Evolutionary conservation across 1,140 invertebrate species (phyloP).

Genomic region (Homarus americanus): DNA sequence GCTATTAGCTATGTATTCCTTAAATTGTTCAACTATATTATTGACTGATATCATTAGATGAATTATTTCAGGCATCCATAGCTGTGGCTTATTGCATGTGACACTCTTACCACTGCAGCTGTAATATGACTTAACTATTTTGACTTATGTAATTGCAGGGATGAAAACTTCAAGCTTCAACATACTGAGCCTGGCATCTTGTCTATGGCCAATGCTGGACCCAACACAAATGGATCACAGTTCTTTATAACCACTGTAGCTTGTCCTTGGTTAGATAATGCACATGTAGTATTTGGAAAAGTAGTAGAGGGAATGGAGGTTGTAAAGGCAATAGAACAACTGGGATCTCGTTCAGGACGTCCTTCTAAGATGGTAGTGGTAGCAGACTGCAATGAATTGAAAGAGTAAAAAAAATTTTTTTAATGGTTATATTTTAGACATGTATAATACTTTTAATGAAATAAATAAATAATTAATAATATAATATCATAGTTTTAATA

Average conservation of each 20-base stretch:
- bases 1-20: too few species aligned
- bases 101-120: too few species aligned
- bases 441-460: too few species aligned
- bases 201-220: conserved; percentile 97
- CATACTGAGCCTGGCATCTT: conserved; percentile 94
- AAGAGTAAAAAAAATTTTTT: conserved; percentile 32
- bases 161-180: conserved; percentile 97
- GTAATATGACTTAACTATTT: too few species aligned
- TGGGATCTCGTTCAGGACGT: conserved; percentile 54
- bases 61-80: too few species aligned
- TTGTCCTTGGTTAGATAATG: conserved; percentile 94
- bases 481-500: too few species aligned
- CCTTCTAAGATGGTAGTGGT: conserved; percentile 41
- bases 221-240: conserved; percentile 97
- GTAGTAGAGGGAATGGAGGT: conserved; percentile 98
- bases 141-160: too few species aligned
- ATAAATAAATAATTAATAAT: too few species aligned
- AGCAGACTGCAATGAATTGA: conserved; percentile 60
- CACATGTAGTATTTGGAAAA: conserved; percentile 97
- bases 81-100: too few species aligned
- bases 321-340: conserved; percentile 54
- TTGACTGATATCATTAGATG: too few species aligned
- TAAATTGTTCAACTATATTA: too few species aligned
- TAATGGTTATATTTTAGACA: too few species aligned
- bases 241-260: conserved; percentile 98